phyloP scores from a whole-genome alignment of 1,140 invertebrate genomes.

The Drosophila nebulosa region DNA sequence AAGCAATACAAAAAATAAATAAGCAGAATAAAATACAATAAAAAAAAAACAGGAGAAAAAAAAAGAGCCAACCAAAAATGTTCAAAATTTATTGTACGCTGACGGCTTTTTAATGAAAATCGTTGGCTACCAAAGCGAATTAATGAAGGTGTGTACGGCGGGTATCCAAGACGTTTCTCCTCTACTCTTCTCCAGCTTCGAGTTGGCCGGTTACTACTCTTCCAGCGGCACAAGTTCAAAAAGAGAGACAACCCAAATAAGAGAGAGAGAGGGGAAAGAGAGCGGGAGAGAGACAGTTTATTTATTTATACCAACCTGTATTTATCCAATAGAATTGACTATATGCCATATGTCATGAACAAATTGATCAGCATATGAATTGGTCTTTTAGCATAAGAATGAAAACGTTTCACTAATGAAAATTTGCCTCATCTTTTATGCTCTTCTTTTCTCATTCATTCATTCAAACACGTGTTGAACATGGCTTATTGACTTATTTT shows the following conservation, averaged over 20 bases:
- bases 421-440: constrained; percentile 50
- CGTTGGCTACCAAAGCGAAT: constrained; percentile 74
- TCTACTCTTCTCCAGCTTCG: not conserved
- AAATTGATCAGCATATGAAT: constrained; percentile 74
- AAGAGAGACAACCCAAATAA: constrained; percentile 18
- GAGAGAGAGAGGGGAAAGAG: not conserved
- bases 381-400: constrained; percentile 68
- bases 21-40: constrained; percentile 6
- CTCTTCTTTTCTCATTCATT: constrained; percentile 49
- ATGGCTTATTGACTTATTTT: constrained; percentile 62
- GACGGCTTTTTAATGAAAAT: constrained; percentile 79
- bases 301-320: constrained; percentile 27
- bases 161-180: constrained; percentile 39
- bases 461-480: constrained; percentile 57
- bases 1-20: constrained; percentile 35
- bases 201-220: not conserved
- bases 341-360: constrained; percentile 35
- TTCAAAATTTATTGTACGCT: constrained; percentile 76
- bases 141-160: constrained; percentile 65
- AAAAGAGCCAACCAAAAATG: constrained; percentile 25
- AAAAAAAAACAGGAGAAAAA: constrained; percentile 28
- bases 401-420: constrained; percentile 75
- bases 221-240: constrained; percentile 62
- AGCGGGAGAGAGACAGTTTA: constrained; percentile 1
- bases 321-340: constrained; percentile 3